Evolutionary conservation across 2,888 invertebrate genomes (phyloP).

Genomic region (Torymus auratus): DNA sequence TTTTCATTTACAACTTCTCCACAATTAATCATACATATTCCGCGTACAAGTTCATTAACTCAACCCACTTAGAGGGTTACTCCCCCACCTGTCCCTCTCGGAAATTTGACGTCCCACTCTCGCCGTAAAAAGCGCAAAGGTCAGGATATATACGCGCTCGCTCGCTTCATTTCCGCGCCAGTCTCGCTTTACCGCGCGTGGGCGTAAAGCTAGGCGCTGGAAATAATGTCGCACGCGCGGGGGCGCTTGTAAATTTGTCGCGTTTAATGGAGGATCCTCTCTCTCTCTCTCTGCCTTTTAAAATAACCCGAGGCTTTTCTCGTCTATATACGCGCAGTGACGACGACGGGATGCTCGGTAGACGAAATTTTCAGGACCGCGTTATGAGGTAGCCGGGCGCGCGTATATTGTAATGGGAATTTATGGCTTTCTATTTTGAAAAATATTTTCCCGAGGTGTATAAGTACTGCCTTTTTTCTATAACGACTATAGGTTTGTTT

Average conservation of each 20-base stretch:
- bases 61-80: too few species aligned
- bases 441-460: slow-evolving; percentile 29
- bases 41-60: too few species aligned
- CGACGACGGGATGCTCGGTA: neutral
- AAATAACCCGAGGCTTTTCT: slow-evolving; percentile 45
- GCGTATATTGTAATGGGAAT: slow-evolving; percentile 28
- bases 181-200: too few species aligned
- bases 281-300: slow-evolving; percentile 40
- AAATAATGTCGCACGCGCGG: slow-evolving; percentile 40
- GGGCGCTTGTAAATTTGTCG: slow-evolving; percentile 63
- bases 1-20: too few species aligned
- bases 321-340: slow-evolving; percentile 3
- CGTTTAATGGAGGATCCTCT: slow-evolving; percentile 62
- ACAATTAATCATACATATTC: too few species aligned
- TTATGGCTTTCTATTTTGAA: slow-evolving; percentile 52
- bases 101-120: too few species aligned
- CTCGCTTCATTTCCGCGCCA: too few species aligned
- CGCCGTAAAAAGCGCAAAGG: too few species aligned
- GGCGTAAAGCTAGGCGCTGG: neutral
- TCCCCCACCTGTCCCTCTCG: too few species aligned
- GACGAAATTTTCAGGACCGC: slow-evolving; percentile 40
- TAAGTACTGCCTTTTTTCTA: too few species aligned
- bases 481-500: too few species aligned
- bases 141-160: too few species aligned
- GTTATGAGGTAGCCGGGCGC: neutral